phyloP scores from a whole-genome alignment of 2,888 invertebrate genomes.

The Yponomeuta sedellus region DNA sequence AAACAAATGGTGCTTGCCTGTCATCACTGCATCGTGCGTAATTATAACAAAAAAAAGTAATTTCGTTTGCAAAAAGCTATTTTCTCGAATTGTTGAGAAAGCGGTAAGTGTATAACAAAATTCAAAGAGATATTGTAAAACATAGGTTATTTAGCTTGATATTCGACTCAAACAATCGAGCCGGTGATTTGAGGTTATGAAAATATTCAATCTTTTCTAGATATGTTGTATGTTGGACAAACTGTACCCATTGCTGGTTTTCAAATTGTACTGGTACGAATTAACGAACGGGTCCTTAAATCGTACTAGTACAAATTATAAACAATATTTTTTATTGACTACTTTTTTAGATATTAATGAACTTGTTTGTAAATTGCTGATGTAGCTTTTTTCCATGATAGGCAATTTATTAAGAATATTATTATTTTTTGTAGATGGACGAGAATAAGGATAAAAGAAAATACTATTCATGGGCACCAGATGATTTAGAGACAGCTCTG shows the following conservation, averaged over 20 bases:
- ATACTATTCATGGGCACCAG: conserved; percentile 13
- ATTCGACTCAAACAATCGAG: conserved; percentile 4
- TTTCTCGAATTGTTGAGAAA: too few relatives aligned
- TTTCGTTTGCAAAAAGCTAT: not conserved
- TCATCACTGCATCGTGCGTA: not conserved
- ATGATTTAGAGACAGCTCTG: conserved; percentile 15
- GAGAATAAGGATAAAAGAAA: conserved; percentile 13
- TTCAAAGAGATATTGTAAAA: too few relatives aligned
- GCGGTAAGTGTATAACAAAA: too few relatives aligned
- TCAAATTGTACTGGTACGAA: conserved; percentile 15
- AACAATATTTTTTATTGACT: conserved; percentile 10
- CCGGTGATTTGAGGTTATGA: conserved; percentile 14
- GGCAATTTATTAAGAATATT: not conserved
- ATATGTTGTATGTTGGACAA: conserved; percentile 9
- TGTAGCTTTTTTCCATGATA: too few relatives aligned
- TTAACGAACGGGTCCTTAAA: conserved; percentile 15
- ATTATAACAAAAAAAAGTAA: conserved; percentile 2
- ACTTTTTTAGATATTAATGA: conserved; percentile 10
- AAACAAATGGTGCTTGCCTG: not conserved
- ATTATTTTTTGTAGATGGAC: conserved; percentile 9
- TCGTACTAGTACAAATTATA: conserved; percentile 14
- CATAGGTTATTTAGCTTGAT: not conserved
- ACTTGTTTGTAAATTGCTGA: too few relatives aligned
- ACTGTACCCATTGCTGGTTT: conserved; percentile 15
- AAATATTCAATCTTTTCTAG: conserved; percentile 8